Base-by-base conservation (phyloP, 2,797 vertebrate genomes). In the Saxicola maurus region DNA sequence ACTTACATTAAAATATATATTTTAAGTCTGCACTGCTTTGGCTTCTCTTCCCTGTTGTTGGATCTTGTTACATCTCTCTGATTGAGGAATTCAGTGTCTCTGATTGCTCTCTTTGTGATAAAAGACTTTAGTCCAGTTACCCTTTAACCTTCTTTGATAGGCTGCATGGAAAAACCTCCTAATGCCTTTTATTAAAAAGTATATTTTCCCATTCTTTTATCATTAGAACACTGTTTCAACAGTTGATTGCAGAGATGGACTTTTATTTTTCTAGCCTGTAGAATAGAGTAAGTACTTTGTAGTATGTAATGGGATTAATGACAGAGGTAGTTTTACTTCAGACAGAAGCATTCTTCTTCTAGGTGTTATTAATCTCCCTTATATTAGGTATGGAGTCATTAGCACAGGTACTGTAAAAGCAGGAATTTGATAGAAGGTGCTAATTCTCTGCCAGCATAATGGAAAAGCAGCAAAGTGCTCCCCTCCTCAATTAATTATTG, bases 61-160 rank as follows among this genome's bases (percentile, higher is more conserved):
- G 51, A 25, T 78, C 57, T 89, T 40, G 19, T 84, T 86, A 17
- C 13, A 11, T 49, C 37, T 65, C 57, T 43, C 68, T 16, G 40
- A 9, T 10, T 7, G 42, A 74, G 49, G 25, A 74, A 30, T 45
- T 53, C 37, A 27, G 42, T 49, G 10, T 76, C 40, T 21, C 25
- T 37, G 67, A 56, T 59, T 15, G 21, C 6, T 84, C 5, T 79
- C 17, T 53, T 59, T 84, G 49, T 79, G 77, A 73, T 60, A 3
- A 38, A 66, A 60, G 33, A 10, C 31, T 21, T 35, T 48, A 31
- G 24, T 67, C 53, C 21, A n/a, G 38, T 77, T 68, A 48, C 51
- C 75, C 61, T 90, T 79, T 51, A 61, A 48, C 83, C 35, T 73
- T 52, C 71, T 82, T 82, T 84, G 76, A 37, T 72, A 88, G 88